Evolutionary conservation across 2,797 vertebrate genomes (phyloP).

Genomic region (Neosilurus hyrtlii): DNA sequence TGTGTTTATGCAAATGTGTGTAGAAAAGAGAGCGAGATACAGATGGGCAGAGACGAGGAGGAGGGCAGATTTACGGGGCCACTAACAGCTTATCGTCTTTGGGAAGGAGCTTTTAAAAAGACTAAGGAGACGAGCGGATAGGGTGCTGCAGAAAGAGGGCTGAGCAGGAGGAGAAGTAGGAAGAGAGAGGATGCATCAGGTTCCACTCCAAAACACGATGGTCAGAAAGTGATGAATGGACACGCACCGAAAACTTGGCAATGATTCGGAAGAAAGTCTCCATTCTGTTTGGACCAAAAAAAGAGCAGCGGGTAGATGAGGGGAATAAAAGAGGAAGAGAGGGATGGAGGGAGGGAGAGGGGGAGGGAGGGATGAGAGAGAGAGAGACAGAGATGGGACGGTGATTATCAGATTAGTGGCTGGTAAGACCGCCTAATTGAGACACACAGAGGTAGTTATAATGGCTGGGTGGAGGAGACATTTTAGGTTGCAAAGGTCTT

Average conservation of each 20-base stretch:
- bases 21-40: constrained; percentile 35
- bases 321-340: neutral
- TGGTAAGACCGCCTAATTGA: constrained; percentile 79
- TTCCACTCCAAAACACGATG: neutral
- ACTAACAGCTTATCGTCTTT: constrained; percentile 56
- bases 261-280: neutral
- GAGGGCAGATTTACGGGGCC: constrained; percentile 51
- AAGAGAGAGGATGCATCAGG: neutral
- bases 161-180: neutral
- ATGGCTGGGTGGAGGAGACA: constrained; percentile 69
- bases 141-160: constrained; percentile 21
- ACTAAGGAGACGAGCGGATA: constrained; percentile 28
- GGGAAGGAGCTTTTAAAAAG: constrained; percentile 52
- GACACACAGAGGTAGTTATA: constrained; percentile 73
- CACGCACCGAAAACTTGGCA: neutral
- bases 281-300: neutral
- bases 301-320: constrained; percentile 26
- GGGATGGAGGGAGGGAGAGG: neutral
- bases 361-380: constrained; percentile 32
- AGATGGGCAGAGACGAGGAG: constrained; percentile 42
- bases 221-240: neutral
- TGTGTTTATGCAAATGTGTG: constrained; percentile 19
- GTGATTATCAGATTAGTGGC: constrained; percentile 80
- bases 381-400: constrained; percentile 59
- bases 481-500: constrained; percentile 51